These are phyloP conservation scores for Amphiura filiformis DNA, from an alignment of 35 echinoderm and acorn worm genomes.

Conservation along the genomic window DNA sequence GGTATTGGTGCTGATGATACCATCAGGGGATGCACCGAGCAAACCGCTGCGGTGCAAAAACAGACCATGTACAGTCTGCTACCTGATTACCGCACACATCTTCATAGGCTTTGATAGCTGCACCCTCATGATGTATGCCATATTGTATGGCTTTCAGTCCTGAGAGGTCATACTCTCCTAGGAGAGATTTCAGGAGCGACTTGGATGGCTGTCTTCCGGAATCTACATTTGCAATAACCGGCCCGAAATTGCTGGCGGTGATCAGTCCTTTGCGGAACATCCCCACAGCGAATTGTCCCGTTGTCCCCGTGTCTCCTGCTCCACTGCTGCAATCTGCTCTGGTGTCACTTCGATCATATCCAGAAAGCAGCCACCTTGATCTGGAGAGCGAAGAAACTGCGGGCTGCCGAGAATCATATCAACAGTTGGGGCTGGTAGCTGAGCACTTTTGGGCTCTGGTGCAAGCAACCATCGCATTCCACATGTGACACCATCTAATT, in stretches of 20 bases:
- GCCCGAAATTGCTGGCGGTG: slow-evolving; percentile 31
- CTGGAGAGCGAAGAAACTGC: not conserved
- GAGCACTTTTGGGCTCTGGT: not conserved
- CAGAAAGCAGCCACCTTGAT: not conserved
- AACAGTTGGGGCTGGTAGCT: not conserved
- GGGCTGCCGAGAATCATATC: not conserved
- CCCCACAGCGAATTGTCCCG: not conserved
- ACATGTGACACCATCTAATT: not conserved
- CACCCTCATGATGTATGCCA: slow-evolving; percentile 12
- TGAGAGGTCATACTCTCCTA: slow-evolving; percentile 1
- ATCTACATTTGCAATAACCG: not conserved
- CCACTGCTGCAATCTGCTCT: not conserved
- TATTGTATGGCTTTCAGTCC: slow-evolving; percentile 31
- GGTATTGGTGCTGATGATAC: not conserved
- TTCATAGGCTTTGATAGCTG: not conserved
- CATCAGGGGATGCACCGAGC: slow-evolving; percentile 20
- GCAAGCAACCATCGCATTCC: slow-evolving; percentile 2
- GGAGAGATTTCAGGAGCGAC: not conserved
- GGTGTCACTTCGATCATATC: not conserved
- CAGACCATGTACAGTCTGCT: not conserved
- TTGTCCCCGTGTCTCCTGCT: not conserved
- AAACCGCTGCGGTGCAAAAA: not conserved
- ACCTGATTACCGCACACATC: not conserved
- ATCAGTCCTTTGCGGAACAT: slow-evolving; percentile 15
- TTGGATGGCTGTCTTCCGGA: not conserved